Conservation (phyloP, 2,888 invertebrate genomes). For the Drosophila stalkeri region DNA sequence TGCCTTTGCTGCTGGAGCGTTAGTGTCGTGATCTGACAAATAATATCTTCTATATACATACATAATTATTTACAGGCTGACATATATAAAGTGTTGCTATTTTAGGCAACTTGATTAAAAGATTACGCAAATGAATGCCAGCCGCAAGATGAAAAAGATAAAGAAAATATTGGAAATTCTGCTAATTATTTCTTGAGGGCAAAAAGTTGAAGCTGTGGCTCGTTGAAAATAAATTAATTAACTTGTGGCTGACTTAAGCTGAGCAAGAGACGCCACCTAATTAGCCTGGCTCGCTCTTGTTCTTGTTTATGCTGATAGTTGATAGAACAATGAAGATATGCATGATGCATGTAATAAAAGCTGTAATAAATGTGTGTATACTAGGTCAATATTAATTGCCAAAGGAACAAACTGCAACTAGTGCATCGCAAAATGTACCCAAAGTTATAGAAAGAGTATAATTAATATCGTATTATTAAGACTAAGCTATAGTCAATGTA, state of each 20-base stretch:
- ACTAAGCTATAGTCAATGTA: not conserved
- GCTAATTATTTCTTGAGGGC: slow-evolving; percentile 9
- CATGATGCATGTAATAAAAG: slow-evolving; percentile 11
- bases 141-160: slow-evolving; percentile 14
- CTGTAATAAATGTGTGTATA: not conserved
- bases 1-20: slow-evolving; percentile 23
- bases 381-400: not conserved
- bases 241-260: slow-evolving; percentile 8
- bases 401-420: not conserved
- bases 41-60: slow-evolving; percentile 22
- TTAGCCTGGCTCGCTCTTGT: slow-evolving; percentile 1
- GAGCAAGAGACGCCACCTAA: slow-evolving; percentile 12
- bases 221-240: slow-evolving; percentile 13
- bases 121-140: slow-evolving; percentile 64
- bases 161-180: slow-evolving; percentile 2
- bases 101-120: slow-evolving; percentile 55
- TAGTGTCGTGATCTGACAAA: slow-evolving; percentile 40
- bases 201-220: slow-evolving; percentile 1
- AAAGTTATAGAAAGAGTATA: not conserved
- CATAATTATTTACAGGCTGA: slow-evolving; percentile 1
- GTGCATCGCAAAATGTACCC: not conserved
- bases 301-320: not conserved
- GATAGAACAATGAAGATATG: slow-evolving; percentile 17
- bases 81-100: slow-evolving; percentile 31
- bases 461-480: slow-evolving; percentile 1